These are phyloP conservation scores for Alces alces DNA, from an alignment of 2,113 vertebrate genomes.

Conservation along the genomic window DNA sequence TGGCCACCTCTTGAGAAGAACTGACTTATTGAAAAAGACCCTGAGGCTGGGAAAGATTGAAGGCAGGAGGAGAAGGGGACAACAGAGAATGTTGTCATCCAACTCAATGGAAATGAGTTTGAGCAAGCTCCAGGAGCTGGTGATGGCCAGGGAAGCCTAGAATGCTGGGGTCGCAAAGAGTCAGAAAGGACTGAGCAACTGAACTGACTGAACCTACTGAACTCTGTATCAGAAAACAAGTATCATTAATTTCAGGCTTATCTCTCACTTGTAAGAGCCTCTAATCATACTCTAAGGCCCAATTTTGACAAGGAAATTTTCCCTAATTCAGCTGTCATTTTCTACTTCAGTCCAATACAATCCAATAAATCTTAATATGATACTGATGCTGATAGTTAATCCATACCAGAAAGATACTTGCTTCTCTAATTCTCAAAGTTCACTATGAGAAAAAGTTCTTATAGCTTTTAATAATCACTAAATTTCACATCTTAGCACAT, in stretches of 20 bases:
- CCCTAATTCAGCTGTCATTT: neutral
- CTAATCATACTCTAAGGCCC: neutral
- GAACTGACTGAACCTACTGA: neutral
- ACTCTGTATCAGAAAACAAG: neutral
- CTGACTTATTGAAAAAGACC: neutral
- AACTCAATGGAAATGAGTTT: neutral
- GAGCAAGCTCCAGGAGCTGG: neutral
- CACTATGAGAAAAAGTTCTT: neutral
- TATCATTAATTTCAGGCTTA: constrained; percentile 10
- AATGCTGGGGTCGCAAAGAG: neutral
- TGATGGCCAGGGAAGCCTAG: neutral
- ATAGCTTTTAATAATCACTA: neutral
- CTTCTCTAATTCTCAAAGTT: neutral
- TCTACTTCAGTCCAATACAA: neutral
- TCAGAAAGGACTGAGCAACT: neutral
- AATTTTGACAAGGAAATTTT: neutral
- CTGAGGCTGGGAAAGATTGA: neutral
- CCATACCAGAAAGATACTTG: neutral
- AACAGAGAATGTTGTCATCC: neutral
- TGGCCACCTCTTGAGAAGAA: neutral
- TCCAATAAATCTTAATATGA: neutral
- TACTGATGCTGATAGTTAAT: neutral
- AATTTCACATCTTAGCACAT: neutral
- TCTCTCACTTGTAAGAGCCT: neutral
- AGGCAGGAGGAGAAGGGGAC: neutral